Base-by-base conservation (phyloP, 2,113 vertebrate species). In the Aythya baeri region DNA sequence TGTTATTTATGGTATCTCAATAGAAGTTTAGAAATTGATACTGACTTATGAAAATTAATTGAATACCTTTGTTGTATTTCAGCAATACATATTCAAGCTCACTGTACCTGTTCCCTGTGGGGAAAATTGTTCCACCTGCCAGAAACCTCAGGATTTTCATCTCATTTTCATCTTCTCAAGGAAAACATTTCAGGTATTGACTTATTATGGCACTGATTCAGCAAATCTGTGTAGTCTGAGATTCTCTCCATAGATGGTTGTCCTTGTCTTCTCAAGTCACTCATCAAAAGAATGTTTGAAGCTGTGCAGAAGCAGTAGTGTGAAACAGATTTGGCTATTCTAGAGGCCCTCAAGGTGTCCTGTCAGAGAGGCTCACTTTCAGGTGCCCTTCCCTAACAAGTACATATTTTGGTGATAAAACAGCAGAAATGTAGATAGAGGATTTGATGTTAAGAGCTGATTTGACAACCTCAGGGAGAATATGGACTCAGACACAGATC, bases 1-100 rank as follows among this genome's bases (percentile, higher is more conserved):
- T 68, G 67, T 75, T 95, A 88, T 92, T 96, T 97, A 87, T 89
- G 70, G 70, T 83, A 94, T 81, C 75, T 95, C 76, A 92, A 1
- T 89, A 43, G 75, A 97, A 89, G 66, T 79, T 94, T 31, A 91
- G 82, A 96, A 96, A 94, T 88, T 84, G 92, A 95, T 95, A 88
- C 61, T 87, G 96, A 90, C 71, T 91, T 75, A 65, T 63, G 86
- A 91, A 93, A 93, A 79, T 67, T 94, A 94, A 93, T 80, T 57
- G 67, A 96, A 72, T 84, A 83, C 25, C 82, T 82, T 93, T 91
- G 68, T 94, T 95, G 85, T 88, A 62, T 87, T 95, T 77, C 90
- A 96, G 67, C 15, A 55, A 86, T 77, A 77, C 66, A 80, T 46
- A 83, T 58, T 82, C 84, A 61, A 86, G 73, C 9, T 41, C 73